phyloP scores from a whole-genome alignment of 64 coral and sea anemone species.

The Astreopora myriophthalma region DNA sequence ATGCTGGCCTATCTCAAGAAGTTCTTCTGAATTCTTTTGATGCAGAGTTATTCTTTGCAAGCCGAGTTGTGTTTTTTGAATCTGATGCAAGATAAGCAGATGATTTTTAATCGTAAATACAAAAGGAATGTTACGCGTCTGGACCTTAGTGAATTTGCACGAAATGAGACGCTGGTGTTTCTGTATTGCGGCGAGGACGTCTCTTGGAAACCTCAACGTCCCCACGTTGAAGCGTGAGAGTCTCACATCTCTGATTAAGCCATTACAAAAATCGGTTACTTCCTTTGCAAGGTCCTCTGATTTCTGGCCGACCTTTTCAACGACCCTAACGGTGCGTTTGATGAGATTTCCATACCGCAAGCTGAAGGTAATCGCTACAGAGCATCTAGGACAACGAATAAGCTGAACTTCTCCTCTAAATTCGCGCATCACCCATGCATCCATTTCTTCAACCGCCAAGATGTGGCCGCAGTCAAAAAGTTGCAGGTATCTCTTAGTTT shows the following conservation, averaged over 20 bases:
- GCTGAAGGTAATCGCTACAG: constrained; percentile 20
- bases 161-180: neutral
- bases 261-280: no score
- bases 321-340: neutral
- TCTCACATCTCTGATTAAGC: no score
- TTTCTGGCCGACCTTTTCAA: neutral
- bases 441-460: constrained; percentile 41
- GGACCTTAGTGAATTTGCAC: neutral
- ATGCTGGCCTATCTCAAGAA: neutral
- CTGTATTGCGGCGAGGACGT: neutral
- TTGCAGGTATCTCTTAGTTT: constrained; percentile 12
- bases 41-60: neutral
- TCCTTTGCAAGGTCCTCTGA: neutral
- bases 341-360: constrained; percentile 35
- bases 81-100: neutral
- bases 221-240: neutral
- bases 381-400: constrained; percentile 21
- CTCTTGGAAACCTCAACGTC: neutral
- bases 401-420: neutral
- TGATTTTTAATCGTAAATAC: neutral
- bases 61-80: neutral
- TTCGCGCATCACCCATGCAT: constrained; percentile 2
- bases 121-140: no score
- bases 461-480: constrained; percentile 55
- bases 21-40: neutral